phyloP scores from a whole-genome alignment of 1,140 invertebrate genomes.

The Danaus melanippus region DNA sequence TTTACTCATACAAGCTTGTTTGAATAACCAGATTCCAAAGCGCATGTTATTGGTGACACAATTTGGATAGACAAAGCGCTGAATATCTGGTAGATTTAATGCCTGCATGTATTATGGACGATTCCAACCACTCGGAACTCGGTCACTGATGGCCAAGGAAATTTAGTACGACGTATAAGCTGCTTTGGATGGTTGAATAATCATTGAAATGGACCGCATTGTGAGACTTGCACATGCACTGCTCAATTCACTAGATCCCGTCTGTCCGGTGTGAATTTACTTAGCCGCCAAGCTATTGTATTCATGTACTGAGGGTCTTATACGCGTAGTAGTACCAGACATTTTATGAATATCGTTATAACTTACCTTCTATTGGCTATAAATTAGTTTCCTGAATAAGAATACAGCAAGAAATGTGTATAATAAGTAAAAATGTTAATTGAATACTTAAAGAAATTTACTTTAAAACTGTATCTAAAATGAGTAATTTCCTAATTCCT shows the following conservation, averaged over 20 bases:
- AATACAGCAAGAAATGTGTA: too few species aligned
- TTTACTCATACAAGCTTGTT: too few species aligned
- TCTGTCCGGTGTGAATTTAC: slow-evolving; percentile 31
- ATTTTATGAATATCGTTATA: slow-evolving; percentile 7
- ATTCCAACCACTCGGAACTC: slow-evolving; percentile 28
- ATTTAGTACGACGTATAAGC: slow-evolving; percentile 40
- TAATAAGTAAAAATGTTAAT: too few species aligned
- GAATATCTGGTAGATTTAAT: slow-evolving; percentile 19
- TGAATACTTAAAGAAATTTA: too few species aligned
- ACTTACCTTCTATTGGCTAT: too few species aligned
- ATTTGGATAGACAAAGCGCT: slow-evolving; percentile 15
- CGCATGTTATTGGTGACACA: too few species aligned
- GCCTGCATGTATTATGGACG: slow-evolving; percentile 23
- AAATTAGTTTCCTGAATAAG: too few species aligned
- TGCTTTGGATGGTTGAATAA: slow-evolving; percentile 50
- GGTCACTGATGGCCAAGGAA: slow-evolving; percentile 34
- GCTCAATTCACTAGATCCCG: slow-evolving; percentile 32
- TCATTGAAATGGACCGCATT: slow-evolving; percentile 46
- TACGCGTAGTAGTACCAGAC: too few species aligned
- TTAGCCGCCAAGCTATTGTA: slow-evolving; percentile 19
- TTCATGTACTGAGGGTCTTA: slow-evolving; percentile 8
- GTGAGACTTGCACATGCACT: slow-evolving; percentile 40
- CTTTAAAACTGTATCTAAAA: too few species aligned
- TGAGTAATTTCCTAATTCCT: too few species aligned
- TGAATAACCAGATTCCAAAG: too few species aligned